Conservation (phyloP, 2,888 invertebrate genomes). For the Pinctada fucata region DNA sequence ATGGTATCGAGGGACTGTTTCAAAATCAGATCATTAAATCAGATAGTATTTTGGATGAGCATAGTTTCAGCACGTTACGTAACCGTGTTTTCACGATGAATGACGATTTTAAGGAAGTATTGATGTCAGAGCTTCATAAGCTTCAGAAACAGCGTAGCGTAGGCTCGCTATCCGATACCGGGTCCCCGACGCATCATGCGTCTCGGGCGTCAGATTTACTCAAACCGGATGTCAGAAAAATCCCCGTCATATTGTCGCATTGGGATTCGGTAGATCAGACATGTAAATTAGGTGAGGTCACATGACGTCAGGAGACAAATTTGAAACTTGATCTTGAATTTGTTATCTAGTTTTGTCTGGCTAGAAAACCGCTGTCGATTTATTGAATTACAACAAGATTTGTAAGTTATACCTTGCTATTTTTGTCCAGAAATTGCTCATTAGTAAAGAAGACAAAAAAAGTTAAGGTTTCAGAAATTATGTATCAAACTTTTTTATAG, state of each 20-base stretch:
- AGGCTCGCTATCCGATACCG: not conserved
- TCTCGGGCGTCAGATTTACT: not conserved
- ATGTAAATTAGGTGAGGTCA: constrained; percentile 29
- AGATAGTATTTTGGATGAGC: no score
- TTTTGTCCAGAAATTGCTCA: no score
- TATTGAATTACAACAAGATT: no score
- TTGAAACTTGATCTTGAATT: not conserved
- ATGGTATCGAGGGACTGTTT: no score
- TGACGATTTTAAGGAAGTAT: constrained; percentile 17
- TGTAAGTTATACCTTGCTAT: no score
- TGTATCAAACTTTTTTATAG: no score
- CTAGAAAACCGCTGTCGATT: no score
- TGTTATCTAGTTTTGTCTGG: no score
- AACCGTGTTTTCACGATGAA: not conserved
- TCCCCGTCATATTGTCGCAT: constrained; percentile 57
- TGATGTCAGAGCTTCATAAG: constrained; percentile 13
- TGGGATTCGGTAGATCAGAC: constrained; percentile 62
- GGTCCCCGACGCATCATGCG: constrained; percentile 1
- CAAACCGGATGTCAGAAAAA: constrained; percentile 18
- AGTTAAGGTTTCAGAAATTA: no score
- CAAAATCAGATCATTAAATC: no score
- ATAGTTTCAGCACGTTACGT: no score
- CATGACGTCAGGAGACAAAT: not conserved
- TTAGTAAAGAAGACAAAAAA: no score
- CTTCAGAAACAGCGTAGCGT: constrained; percentile 18